Percentiles rank a stretch among this genome's conserved stretches.
These are phyloP conservation scores for Pogonognathellus flavescens DNA, from an alignment of 1,140 invertebrate genomes.

Conservation along the genomic window DNA sequence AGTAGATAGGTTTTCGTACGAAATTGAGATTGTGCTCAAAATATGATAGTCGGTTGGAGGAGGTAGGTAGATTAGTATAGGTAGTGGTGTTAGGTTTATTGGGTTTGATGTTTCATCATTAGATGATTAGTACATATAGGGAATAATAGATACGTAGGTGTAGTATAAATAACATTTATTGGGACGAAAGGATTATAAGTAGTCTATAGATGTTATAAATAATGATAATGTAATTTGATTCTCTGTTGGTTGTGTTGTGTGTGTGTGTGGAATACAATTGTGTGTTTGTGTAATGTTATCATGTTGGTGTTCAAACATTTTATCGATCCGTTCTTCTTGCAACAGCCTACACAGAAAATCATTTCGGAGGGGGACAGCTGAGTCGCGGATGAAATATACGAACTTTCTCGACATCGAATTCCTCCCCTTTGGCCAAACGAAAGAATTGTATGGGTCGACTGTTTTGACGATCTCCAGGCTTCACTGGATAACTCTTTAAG, in stretches of 20 bases:
- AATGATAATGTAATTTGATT: constrained; percentile 35
- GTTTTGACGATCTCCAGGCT: constrained; percentile 41
- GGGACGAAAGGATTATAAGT: not conserved
- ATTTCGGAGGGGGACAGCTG: constrained; percentile 44
- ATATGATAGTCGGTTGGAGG: constrained; percentile 37
- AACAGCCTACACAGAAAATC: constrained; percentile 25
- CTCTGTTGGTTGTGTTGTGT: not conserved
- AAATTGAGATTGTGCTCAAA: constrained; percentile 48
- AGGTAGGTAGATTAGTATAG: not conserved
- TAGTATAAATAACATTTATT: not conserved
- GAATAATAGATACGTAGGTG: no score
- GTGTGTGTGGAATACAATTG: no score
- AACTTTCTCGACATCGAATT: constrained; percentile 33
- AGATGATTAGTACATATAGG: no score
- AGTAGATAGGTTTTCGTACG: constrained; percentile 13
- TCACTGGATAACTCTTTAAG: constrained; percentile 31
- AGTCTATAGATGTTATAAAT: not conserved
- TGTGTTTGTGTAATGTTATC: not conserved
- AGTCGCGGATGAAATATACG: constrained; percentile 33
- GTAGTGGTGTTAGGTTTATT: not conserved
- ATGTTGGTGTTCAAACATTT: not conserved
- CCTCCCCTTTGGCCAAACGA: constrained; percentile 37
- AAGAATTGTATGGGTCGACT: constrained; percentile 36
- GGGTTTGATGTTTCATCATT: not conserved
- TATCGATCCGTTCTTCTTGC: constrained; percentile 22